Conservation (phyloP, 2,888 invertebrate genomes). For the Hedychridium roseum region DNA sequence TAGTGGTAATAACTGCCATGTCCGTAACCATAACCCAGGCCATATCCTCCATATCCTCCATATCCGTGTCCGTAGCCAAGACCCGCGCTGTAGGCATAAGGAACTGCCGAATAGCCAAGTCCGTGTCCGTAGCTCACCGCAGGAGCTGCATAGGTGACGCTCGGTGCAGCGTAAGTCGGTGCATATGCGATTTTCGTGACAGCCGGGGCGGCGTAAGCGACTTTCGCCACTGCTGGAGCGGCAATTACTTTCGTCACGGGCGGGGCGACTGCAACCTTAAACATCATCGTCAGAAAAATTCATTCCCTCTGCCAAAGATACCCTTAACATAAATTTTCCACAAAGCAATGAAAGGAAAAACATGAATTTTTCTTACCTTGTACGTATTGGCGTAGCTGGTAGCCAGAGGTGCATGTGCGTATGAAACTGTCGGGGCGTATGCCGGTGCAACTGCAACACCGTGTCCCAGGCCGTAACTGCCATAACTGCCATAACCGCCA, state of each 20-base stretch:
- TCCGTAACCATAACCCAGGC: conserved; percentile 46
- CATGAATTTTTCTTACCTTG: conserved; percentile 42
- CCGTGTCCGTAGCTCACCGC: conserved; percentile 32
- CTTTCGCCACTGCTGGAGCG: conserved; percentile 40
- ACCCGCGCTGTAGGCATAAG: conserved; percentile 36
- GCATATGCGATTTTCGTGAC: conserved; percentile 46
- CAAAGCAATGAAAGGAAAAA: neutral
- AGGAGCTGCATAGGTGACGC: conserved; percentile 34
- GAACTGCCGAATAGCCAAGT: conserved; percentile 27
- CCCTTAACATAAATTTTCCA: neutral
- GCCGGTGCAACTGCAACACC: conserved; percentile 30
- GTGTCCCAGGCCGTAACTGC: conserved; percentile 31
- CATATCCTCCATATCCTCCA: conserved; percentile 31
- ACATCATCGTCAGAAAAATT: conserved; percentile 7
- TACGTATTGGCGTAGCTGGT: conserved; percentile 55
- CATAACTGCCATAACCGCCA: conserved; percentile 38
- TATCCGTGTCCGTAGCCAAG: conserved; percentile 30
- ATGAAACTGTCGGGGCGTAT: conserved; percentile 36
- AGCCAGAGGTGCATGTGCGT: conserved; percentile 44
- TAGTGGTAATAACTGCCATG: conserved; percentile 19
- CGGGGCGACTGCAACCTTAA: conserved; percentile 41
- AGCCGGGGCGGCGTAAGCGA: conserved; percentile 42
- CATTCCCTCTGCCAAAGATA: no score
- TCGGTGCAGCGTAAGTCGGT: no score
- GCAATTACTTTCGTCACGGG: conserved; percentile 41